A percentile compares a stretch with the other conserved stretches of the same genome.
These are phyloP conservation scores for Periophthalmodon schlosseri DNA, from an alignment of 2,113 vertebrate species.

Conservation along the genomic window DNA sequence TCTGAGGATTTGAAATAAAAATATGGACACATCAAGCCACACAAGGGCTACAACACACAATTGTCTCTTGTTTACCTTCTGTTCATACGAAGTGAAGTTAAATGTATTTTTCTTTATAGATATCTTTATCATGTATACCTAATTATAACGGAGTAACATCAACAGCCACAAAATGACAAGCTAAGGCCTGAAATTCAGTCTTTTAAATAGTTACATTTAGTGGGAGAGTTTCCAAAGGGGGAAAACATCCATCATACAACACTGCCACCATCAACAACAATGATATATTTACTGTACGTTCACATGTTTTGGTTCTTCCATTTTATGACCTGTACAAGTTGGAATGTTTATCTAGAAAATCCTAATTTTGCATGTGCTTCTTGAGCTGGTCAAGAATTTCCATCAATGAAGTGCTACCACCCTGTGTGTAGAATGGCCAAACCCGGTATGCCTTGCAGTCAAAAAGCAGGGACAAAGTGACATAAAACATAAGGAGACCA, in stretches of 20 bases:
- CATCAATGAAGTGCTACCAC: slow-evolving; percentile 24
- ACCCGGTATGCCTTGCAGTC: slow-evolving; percentile 14
- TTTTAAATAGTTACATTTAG: slow-evolving; percentile 53
- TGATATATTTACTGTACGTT: slow-evolving; percentile 46
- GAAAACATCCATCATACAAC: slow-evolving; percentile 59
- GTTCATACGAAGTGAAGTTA: slow-evolving; percentile 41
- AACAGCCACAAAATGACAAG: slow-evolving; percentile 64
- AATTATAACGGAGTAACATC: slow-evolving; percentile 63
- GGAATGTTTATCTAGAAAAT: slow-evolving; percentile 63
- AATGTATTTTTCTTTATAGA: slow-evolving; percentile 51
- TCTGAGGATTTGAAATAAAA: slow-evolving; percentile 38
- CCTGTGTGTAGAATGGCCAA: slow-evolving; percentile 16
- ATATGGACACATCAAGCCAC: slow-evolving; percentile 22
- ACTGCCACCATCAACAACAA: slow-evolving; percentile 62
- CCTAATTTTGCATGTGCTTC: slow-evolving; percentile 54
- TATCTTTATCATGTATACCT: slow-evolving; percentile 53
- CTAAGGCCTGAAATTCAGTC: slow-evolving; percentile 52
- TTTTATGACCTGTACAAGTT: slow-evolving; percentile 45
- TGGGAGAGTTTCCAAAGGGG: slow-evolving; percentile 52
- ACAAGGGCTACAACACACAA: slow-evolving; percentile 12
- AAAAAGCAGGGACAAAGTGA: slow-evolving; percentile 14
- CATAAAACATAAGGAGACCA: slow-evolving; percentile 22
- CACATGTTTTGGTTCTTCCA: slow-evolving; percentile 44
- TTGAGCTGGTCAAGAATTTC: slow-evolving; percentile 10
- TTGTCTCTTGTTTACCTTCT: slow-evolving; percentile 26